A percentile compares a stretch with the other conserved stretches of the same genome.
Conservation (phyloP, 2,113 vertebrate genomes). For the Laticauda laticaudata region DNA sequence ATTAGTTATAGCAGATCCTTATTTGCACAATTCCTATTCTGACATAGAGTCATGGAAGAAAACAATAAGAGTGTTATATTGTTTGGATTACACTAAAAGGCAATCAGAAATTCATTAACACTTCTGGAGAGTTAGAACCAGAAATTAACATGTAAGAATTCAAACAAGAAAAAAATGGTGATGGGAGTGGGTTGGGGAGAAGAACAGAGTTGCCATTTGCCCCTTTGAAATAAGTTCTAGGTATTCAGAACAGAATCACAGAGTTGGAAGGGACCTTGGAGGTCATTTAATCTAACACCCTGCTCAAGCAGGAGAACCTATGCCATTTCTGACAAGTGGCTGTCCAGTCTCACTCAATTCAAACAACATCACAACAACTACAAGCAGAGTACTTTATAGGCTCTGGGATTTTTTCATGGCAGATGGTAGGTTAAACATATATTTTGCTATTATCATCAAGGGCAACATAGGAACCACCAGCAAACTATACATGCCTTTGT, state of each 20-base stretch:
- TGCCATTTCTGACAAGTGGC: not conserved
- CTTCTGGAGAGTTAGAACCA: not conserved
- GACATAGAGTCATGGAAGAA: not conserved
- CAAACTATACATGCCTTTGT: not conserved
- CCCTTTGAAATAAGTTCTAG: not conserved
- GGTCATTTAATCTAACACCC: not conserved
- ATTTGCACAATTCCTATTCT: not conserved
- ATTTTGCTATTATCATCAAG: not conserved
- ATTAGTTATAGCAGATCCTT: not conserved
- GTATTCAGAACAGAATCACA: not conserved
- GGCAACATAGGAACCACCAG: not conserved
- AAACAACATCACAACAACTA: not conserved
- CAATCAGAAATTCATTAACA: not conserved
- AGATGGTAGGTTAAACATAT: not conserved
- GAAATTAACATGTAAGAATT: not conserved
- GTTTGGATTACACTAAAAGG: not conserved
- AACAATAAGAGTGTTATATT: not conserved
- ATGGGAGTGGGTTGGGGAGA: not conserved
- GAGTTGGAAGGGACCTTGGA: not conserved
- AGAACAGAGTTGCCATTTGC: not conserved
- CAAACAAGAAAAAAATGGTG: not conserved
- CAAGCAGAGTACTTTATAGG: not conserved
- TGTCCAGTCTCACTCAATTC: not conserved
- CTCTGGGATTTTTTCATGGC: not conserved
- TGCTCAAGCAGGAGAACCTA: not conserved